phyloP scores from a whole-genome alignment of 2,888 invertebrate genomes.

The Tubulanus polymorphus region DNA sequence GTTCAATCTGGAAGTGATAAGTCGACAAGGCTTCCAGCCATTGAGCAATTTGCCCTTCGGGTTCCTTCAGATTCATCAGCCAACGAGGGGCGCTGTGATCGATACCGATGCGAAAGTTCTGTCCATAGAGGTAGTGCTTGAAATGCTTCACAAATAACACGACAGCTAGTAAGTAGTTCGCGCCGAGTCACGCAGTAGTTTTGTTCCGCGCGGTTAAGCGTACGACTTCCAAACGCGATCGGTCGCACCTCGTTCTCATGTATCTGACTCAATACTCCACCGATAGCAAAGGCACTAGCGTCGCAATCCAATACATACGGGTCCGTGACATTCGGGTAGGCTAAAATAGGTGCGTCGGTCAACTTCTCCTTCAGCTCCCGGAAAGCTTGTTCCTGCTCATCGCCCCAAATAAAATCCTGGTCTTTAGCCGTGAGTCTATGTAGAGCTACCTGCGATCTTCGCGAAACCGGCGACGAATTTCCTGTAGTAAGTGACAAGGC shows the following conservation, averaged over 20 bases:
- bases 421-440: slow-evolving; percentile 3
- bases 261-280: slow-evolving; percentile 8
- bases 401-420: slow-evolving; percentile 7
- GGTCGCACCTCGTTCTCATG: slow-evolving; percentile 5
- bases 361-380: not conserved
- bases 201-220: slow-evolving; percentile 1
- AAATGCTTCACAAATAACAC: slow-evolving; percentile 5
- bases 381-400: slow-evolving; percentile 1
- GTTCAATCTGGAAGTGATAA: slow-evolving; percentile 18
- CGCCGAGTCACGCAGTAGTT: slow-evolving; percentile 10
- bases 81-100: slow-evolving; percentile 16
- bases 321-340: slow-evolving; percentile 4
- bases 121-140: slow-evolving; percentile 8
- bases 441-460: not conserved
- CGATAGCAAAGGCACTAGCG: slow-evolving; percentile 2
- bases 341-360: slow-evolving; percentile 8
- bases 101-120: slow-evolving; percentile 12
- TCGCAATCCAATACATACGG: not conserved
- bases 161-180: slow-evolving; percentile 9
- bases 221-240: slow-evolving; percentile 5
- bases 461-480: not conserved
- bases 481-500: not conserved
- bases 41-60: slow-evolving; percentile 15
- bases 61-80: slow-evolving; percentile 20
- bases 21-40: slow-evolving; percentile 18